A percentile compares a stretch with the other conserved stretches of the same genome.
phyloP scores from a whole-genome alignment of 2,113 vertebrate species.

The Cochlearius cochlearius region DNA sequence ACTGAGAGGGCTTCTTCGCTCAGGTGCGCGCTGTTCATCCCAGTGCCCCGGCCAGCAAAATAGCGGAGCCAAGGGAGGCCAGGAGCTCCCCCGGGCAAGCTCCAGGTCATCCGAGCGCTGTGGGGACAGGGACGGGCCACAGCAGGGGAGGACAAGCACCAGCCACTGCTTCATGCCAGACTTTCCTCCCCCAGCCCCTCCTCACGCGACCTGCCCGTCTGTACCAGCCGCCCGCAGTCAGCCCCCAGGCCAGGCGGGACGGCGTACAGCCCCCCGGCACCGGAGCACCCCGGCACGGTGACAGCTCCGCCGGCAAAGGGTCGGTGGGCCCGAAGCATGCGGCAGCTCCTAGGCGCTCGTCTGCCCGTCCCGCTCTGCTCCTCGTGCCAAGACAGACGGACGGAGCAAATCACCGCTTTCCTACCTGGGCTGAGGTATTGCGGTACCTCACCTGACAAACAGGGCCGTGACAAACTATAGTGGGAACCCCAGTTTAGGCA shows the following conservation, averaged over 20 bases:
- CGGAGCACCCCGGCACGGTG: not conserved
- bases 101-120: not conserved
- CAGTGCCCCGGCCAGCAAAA: not conserved
- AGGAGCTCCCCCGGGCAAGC: not conserved
- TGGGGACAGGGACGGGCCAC: rapidly evolving
- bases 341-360: not conserved
- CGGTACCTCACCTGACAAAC: not conserved
- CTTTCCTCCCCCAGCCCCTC: not conserved
- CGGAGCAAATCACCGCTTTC: not conserved
- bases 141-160: not conserved
- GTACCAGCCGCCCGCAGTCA: rapidly evolving
- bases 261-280: not conserved
- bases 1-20: rapidly evolving
- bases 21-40: rapidly evolving
- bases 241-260: not conserved
- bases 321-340: not conserved
- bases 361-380: not conserved
- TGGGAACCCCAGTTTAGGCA: not conserved
- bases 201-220: rapidly evolving
- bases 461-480: not conserved
- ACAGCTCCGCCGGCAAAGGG: not conserved
- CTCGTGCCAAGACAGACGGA: rapidly evolving
- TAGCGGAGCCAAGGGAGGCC: not conserved
- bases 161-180: not conserved
- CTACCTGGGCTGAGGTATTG: not conserved